These are phyloP conservation scores for Elmis aenea DNA, from an alignment of 2,888 invertebrate genomes.

Conservation along the genomic window DNA sequence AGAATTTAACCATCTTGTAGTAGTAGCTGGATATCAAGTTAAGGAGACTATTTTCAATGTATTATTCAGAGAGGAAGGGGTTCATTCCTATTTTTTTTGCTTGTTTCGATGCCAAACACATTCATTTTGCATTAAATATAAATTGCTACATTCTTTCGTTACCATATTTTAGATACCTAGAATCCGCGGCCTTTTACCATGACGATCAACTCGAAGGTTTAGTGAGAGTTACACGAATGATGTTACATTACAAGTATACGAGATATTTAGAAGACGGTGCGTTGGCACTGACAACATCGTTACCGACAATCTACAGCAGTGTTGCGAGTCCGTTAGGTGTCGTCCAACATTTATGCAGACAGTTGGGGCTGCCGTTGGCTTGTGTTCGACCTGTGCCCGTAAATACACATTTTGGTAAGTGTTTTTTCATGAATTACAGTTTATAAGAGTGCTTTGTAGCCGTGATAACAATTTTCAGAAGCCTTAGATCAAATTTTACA, in stretches of 20 bases:
- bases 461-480: no score
- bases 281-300: slow-evolving; percentile 70
- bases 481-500: no score
- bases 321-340: slow-evolving; percentile 73
- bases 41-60: no score
- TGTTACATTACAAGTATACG: slow-evolving; percentile 75
- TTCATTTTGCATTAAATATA: no score
- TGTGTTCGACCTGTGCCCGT: slow-evolving; percentile 84
- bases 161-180: slow-evolving; percentile 66
- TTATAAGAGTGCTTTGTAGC: no score
- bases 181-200: slow-evolving; percentile 81
- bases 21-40: no score
- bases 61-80: no score
- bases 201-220: slow-evolving; percentile 84
- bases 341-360: slow-evolving; percentile 75
- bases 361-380: slow-evolving; percentile 78
- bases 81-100: no score
- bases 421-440: not conserved
- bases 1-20: no score
- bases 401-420: slow-evolving; percentile 60
- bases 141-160: no score
- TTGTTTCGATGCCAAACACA: no score
- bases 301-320: slow-evolving; percentile 83
- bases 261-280: slow-evolving; percentile 77
- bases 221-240: slow-evolving; percentile 73